Conservation (phyloP, 1,140 invertebrate genomes). For the Diuraphis noxia region DNA sequence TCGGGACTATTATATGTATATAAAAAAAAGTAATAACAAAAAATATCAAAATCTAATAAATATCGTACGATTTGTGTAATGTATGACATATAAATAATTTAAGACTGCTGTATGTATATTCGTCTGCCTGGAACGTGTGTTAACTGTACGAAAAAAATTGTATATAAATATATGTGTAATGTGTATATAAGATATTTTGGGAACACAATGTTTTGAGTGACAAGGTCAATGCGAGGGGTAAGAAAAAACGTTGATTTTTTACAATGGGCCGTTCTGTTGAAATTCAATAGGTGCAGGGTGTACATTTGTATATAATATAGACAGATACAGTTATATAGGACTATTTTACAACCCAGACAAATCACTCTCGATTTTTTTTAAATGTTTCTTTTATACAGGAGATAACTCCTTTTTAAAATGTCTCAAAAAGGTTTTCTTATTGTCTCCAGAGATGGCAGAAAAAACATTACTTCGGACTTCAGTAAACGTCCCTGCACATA, state of each 20-base stretch:
- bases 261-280: background rate
- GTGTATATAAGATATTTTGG: background rate
- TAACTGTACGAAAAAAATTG: conserved; percentile 17
- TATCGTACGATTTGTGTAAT: background rate
- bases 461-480: background rate
- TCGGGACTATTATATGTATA: background rate
- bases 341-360: background rate
- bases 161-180: too few species aligned
- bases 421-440: background rate
- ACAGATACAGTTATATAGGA: conserved; percentile 11
- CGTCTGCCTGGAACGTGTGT: background rate
- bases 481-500: background rate
- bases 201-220: conserved; percentile 12
- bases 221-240: conserved; percentile 28
- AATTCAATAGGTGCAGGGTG: conserved; percentile 11
- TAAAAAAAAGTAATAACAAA: background rate
- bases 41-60: conserved; percentile 14
- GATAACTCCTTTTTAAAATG: background rate
- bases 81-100: background rate
- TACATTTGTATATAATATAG: background rate
- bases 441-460: background rate
- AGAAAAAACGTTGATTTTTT: conserved; percentile 27
- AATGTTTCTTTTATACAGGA: background rate
- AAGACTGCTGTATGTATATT: background rate
- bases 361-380: conserved; percentile 31